Evolutionary conservation across 2,113 vertebrate species (phyloP).

Genomic region (Brachypteracias leptosomus): DNA sequence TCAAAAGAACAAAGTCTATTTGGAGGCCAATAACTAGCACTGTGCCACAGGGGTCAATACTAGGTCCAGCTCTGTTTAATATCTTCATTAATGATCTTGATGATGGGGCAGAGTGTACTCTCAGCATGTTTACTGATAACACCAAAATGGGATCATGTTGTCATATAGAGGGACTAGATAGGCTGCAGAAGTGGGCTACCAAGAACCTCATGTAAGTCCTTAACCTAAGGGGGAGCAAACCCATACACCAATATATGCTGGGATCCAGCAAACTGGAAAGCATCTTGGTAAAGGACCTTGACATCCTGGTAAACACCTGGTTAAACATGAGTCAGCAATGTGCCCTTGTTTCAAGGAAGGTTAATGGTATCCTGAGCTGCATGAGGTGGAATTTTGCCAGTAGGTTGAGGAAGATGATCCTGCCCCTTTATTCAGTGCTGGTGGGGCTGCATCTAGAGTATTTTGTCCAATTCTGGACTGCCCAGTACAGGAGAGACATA

Average conservation of each 20-base stretch:
- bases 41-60: background rate
- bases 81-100: background rate
- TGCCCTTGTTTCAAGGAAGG: background rate
- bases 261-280: background rate
- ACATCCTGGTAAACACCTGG: background rate
- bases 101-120: background rate
- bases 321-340: background rate
- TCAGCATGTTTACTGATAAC: background rate
- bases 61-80: fast-evolving
- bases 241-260: background rate
- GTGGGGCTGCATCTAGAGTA: background rate
- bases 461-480: background rate
- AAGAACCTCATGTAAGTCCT: background rate
- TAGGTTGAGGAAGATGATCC: background rate
- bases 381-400: background rate
- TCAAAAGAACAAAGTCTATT: background rate
- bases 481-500: too few relatives aligned
- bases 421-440: background rate
- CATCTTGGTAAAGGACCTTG: background rate
- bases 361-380: background rate
- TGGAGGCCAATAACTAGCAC: background rate
- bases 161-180: background rate
- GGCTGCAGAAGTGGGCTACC: background rate
- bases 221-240: fast-evolving
- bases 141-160: background rate